These are phyloP conservation scores for Cavia porcellus DNA, from an alignment of 2,113 vertebrate species.

Conservation along the genomic window DNA sequence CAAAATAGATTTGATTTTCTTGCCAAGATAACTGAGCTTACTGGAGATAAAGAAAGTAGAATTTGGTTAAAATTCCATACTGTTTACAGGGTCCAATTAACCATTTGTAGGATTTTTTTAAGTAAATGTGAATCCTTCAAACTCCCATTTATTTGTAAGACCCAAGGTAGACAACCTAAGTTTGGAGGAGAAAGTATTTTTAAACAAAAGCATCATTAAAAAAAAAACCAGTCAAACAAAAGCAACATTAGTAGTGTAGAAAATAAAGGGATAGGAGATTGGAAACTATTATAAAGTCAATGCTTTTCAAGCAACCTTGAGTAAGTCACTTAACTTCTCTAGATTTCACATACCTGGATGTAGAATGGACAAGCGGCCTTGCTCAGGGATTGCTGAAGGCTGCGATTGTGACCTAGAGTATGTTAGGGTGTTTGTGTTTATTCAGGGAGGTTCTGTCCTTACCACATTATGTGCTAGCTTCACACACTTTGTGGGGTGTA, in stretches of 20 bases:
- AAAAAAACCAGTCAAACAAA: too few relatives aligned
- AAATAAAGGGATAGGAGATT: background rate
- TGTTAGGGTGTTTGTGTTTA: background rate
- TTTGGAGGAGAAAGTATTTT: background rate
- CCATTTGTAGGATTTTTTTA: background rate
- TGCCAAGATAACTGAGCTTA: background rate
- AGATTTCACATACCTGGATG: background rate
- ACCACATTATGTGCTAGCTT: background rate
- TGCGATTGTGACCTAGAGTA: background rate
- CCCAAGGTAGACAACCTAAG: background rate
- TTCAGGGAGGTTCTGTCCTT: background rate
- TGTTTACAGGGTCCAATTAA: background rate
- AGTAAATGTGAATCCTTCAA: slow-evolving; percentile 18
- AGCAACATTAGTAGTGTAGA: background rate
- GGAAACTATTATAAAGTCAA: background rate
- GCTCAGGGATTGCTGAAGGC: slow-evolving; percentile 22
- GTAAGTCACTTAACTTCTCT: background rate
- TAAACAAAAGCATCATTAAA: background rate
- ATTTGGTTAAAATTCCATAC: slow-evolving; percentile 28
- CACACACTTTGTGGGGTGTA: background rate
- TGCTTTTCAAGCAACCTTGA: background rate
- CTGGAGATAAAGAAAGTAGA: background rate
- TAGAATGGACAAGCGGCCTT: background rate
- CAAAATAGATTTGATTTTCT: background rate
- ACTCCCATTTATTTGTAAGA: background rate